Evolutionary conservation across 2,113 vertebrate species (phyloP), one percentile per base, ranked within the genome.

Genomic region (Solea solea): DNA sequence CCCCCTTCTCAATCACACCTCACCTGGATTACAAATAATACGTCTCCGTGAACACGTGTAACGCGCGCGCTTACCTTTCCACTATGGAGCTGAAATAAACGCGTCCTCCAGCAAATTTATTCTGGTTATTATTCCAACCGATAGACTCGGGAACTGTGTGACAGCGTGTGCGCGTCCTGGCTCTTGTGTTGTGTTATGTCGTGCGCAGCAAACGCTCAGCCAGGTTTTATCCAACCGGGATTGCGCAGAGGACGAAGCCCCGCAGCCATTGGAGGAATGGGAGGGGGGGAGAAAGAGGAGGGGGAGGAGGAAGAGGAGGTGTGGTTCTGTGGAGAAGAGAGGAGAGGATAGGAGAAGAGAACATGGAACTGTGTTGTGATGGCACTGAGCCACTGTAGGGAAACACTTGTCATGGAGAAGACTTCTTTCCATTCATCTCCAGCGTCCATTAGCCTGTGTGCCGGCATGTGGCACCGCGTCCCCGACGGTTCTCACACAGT

Each of bases 201-300:
- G 80, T 56, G 82, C 5, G 78, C 63, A 60, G 83, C 72, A 61
- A 39, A 53, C 69, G 15, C 72, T 56, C 53, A 46, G 68, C 58
- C 80, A 61, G 88, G 80, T 87, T 94, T 93, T 94, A 94, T 93
- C 85, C 80, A 86, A 83, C 82, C 65, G 87, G 78, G 72, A 73
- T 83, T 77, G 87, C 81, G 75, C 88, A 28, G 68, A 56, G 76
- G 75, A 77, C 39, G 76, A 69, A 54, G 83, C 81, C 54, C 59
- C 6, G 72, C 81, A 39, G 70, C 72, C 60, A 94, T 94, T 94
- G 94, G 94, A 83, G 71, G 72, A 81, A 42, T 46, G 60, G n/a
- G 41, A 59, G 39, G 48, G 70, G 69, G 65, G 50, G 54, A 44
- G 42, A 44, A 8, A 44, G 42, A 77, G 59, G 39, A 48, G 11